Base-by-base conservation (phyloP, 2,888 invertebrate genomes). In the Crossocerus cetratus region DNA sequence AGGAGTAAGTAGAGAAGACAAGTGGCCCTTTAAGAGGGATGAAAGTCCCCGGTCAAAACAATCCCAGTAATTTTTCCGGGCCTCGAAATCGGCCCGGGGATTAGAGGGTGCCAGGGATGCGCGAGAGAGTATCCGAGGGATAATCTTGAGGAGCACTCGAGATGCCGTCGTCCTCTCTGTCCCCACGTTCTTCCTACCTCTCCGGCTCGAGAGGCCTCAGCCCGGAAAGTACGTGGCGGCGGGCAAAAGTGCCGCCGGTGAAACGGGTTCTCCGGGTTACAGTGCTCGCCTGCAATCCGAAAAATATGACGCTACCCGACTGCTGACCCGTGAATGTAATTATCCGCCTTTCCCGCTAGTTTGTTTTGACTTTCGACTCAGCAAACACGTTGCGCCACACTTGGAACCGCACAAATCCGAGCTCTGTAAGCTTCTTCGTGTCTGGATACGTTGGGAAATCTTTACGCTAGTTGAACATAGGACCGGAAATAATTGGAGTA, bases 1-100 rank as follows among this genome's bases (percentile, higher is more conserved):
- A 43, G 60, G 20, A 22, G 32, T 63, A 32, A 64, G 64, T 32
- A 61, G 63, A 49, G 70, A 66, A 62, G 43, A 14, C 66, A 60
- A 62, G 64, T 67, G 74, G 74, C 74, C 77, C 65, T 55, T 13
- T 84, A 85, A 85, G 83, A 86, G 83, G 84, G 32, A 86, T 84
- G 74, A 85, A 77, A 80, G 79, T 76, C 73, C 70, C 70, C 76
- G 81, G 84, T 84, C 74, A 74, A 85, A 87, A 86, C 83, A 83
- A 87, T 83, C 83, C 83, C 76, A 83, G 84, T 84, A 85, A 87
- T 86, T 86, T 87, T 74, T 77, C 77, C 76, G 77, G 76, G 70
- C 72, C 72, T 76, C 67, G 78, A 72, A 77, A 82, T 80, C 82
- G 63, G 72, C n/a, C 65, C 61, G 22, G 53, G 74, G 78, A 81